Evolutionary conservation across 2,113 vertebrate species (phyloP).

Genomic region (Rhinoderma darwinii): DNA sequence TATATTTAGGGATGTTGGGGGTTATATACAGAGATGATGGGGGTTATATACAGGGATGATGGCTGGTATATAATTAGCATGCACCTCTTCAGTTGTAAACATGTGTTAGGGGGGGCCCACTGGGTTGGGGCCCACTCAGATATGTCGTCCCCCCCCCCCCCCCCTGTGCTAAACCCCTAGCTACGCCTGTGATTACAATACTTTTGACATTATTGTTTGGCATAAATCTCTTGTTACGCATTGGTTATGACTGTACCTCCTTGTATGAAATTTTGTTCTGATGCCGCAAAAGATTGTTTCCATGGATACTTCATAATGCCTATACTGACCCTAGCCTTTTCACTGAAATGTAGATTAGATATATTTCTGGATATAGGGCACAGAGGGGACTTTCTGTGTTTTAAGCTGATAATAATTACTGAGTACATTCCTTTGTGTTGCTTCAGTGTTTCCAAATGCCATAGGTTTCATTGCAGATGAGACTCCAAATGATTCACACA

Average conservation of each 20-base stretch:
- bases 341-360: constrained; percentile 18
- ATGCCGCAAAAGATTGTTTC: constrained; percentile 32
- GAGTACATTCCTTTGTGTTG: constrained; percentile 33
- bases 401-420: constrained; percentile 15
- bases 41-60: too few species aligned
- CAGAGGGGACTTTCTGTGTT: not conserved
- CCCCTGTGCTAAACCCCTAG: too few species aligned
- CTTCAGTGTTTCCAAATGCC: constrained; percentile 10
- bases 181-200: too few species aligned
- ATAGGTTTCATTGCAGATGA: constrained; percentile 8
- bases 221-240: not conserved
- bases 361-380: constrained; percentile 11
- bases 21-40: too few species aligned
- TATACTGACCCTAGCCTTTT: not conserved
- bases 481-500: constrained; percentile 14
- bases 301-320: constrained; percentile 31
- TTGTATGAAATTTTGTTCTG: constrained; percentile 23
- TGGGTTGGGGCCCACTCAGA: too few species aligned
- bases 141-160: too few species aligned
- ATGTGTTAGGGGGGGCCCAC: too few species aligned
- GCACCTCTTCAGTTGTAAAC: too few species aligned
- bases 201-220: not conserved
- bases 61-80: too few species aligned
- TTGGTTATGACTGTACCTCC: not conserved
- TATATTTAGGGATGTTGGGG: too few species aligned